These are phyloP conservation scores for Danio tinwini DNA, from an alignment of 2,797 vertebrate genomes.

Conservation along the genomic window DNA sequence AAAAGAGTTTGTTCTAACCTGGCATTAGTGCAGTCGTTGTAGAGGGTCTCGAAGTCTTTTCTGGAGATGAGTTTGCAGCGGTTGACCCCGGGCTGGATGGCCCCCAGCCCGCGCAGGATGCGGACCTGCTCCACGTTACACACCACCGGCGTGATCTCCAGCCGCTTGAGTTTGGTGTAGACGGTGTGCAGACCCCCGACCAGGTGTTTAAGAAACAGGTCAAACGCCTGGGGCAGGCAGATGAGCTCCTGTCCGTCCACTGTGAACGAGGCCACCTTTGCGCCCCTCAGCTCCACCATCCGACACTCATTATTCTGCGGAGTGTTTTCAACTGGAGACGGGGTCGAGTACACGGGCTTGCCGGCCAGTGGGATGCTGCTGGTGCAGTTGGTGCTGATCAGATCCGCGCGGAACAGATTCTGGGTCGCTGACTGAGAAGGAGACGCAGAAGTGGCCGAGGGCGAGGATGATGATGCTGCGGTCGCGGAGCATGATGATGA, in stretches of 20 bases:
- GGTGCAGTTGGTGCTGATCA: conserved; percentile 82
- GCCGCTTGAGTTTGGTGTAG: conserved; percentile 98
- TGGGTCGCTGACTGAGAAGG: conserved; percentile 85
- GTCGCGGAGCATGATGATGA: conserved; percentile 85
- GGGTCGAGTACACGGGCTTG: conserved; percentile 97
- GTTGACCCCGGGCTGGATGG: conserved; percentile 98
- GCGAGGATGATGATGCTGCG: conserved; percentile 79
- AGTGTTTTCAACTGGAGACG: conserved; percentile 97
- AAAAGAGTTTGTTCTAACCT: conserved; percentile 80
- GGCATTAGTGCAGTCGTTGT: conserved; percentile 99
- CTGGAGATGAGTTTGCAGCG: conserved; percentile 99
- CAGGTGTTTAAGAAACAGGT: conserved; percentile 98
- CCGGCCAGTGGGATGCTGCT: conserved; percentile 81
- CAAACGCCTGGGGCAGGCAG: conserved; percentile 98
- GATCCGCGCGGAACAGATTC: conserved; percentile 89
- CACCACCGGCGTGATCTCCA: conserved; percentile 98
- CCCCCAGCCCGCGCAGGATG: conserved; percentile 95
- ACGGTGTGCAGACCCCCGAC: conserved; percentile 98
- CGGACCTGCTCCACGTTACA: conserved; percentile 99
- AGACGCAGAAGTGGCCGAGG: conserved; percentile 90
- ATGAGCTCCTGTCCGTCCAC: conserved; percentile 98
- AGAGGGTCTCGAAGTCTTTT: conserved; percentile 98
- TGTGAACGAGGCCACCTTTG: conserved; percentile 97
- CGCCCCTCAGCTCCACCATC: conserved; percentile 97
- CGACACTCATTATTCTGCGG: conserved; percentile 99